These are phyloP conservation scores for Megalurothrips usitatus DNA, from an alignment of 2,888 invertebrate genomes.

Conservation along the genomic window DNA sequence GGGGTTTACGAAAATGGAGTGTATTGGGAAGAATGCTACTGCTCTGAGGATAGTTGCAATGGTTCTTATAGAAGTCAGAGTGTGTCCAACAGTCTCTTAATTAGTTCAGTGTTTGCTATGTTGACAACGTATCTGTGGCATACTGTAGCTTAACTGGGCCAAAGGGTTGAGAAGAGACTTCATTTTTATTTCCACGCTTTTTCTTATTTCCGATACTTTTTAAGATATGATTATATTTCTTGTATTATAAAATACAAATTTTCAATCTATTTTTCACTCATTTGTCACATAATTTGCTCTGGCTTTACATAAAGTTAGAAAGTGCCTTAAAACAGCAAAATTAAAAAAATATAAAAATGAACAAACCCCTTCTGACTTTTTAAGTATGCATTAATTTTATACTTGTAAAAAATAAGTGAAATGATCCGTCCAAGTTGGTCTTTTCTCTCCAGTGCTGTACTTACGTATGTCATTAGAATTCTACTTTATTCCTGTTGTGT, in stretches of 20 bases:
- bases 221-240: no score
- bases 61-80: slow-evolving; percentile 32
- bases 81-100: not conserved
- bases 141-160: not conserved
- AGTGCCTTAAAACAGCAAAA: not conserved
- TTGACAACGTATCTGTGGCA: not conserved
- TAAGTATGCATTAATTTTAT: not conserved
- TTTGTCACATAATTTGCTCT: no score
- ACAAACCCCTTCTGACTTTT: not conserved
- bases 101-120: not conserved
- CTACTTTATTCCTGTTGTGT: no score
- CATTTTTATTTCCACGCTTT: no score
- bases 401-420: not conserved
- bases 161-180: not conserved
- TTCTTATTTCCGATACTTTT: no score
- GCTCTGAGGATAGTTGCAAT: slow-evolving; percentile 87
- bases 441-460: no score
- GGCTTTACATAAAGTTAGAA: not conserved
- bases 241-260: no score
- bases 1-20: slow-evolving; percentile 90
- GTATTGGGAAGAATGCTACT: slow-evolving; percentile 97
- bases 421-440: no score
- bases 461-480: no score
- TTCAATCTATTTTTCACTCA: no score
- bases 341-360: not conserved